Evolutionary conservation across 1,140 invertebrate species (phyloP).

Genomic region (Tenebrio molitor): DNA sequence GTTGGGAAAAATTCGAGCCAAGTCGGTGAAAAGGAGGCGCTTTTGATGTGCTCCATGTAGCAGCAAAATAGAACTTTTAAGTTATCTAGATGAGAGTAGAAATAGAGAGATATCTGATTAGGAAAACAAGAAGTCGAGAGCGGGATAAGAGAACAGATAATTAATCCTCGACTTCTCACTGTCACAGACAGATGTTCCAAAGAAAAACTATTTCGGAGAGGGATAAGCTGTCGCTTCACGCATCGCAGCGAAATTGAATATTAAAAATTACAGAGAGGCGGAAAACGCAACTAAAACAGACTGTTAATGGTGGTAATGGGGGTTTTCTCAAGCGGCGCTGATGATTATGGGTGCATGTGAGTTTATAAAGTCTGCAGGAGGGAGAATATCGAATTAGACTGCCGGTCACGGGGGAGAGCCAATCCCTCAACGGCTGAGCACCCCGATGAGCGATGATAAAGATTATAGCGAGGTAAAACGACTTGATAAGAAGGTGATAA

Average conservation of each 20-base stretch:
- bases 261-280: slow-evolving; percentile 15
- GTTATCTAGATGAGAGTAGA: slow-evolving; percentile 35
- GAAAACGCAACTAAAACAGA: background rate
- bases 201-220: slow-evolving; percentile 45
- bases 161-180: slow-evolving; percentile 50
- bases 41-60: background rate
- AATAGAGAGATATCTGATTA: slow-evolving; percentile 48
- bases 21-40: background rate
- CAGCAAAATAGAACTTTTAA: slow-evolving; percentile 6
- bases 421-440: slow-evolving; percentile 43
- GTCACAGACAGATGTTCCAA: slow-evolving; percentile 50
- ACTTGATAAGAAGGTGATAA: slow-evolving; percentile 53
- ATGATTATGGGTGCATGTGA: slow-evolving; percentile 12
- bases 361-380: slow-evolving; percentile 18
- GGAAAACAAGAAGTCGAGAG: slow-evolving; percentile 46
- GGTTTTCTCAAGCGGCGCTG: background rate
- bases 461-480: slow-evolving; percentile 51
- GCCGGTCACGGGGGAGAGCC: slow-evolving; percentile 40
- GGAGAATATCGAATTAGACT: slow-evolving; percentile 37
- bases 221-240: slow-evolving; percentile 41
- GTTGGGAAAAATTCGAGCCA: background rate
- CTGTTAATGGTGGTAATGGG: background rate
- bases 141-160: slow-evolving; percentile 49
- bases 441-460: slow-evolving; percentile 50
- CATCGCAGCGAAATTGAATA: slow-evolving; percentile 29